Percentiles rank a stretch among this genome's conserved stretches.
Conservation (phyloP, 2,797 vertebrate genomes). For the Bufotes viridis region DNA sequence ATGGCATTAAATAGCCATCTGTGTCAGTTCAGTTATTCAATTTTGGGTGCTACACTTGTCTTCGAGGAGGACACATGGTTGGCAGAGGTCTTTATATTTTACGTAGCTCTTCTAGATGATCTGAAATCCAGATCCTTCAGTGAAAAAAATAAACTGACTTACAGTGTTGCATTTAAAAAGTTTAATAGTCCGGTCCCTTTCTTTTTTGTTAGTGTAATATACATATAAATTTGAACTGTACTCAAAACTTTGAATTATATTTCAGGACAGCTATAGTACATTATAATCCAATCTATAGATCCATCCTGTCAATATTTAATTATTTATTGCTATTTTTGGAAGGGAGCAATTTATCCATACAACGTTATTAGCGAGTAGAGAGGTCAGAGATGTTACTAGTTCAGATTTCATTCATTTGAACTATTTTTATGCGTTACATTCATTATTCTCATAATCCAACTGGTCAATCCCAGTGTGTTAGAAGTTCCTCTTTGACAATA, state of each 20-base stretch:
- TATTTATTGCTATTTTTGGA: not conserved
- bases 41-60: constrained; percentile 6
- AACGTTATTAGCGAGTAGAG: not conserved
- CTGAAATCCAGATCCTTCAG: not conserved
- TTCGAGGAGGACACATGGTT: not conserved
- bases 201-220: constrained; percentile 15
- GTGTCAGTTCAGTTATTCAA: not conserved
- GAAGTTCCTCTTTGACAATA: not conserved
- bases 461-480: not conserved
- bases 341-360: not conserved
- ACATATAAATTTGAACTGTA: not conserved
- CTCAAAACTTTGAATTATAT: constrained; percentile 4
- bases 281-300: not conserved
- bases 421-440: not conserved
- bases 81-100: not conserved
- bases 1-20: constrained; percentile 4
- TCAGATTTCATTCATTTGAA: not conserved
- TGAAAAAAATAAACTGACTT: not conserved
- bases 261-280: constrained; percentile 24
- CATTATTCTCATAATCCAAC: not conserved
- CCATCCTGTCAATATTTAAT: not conserved
- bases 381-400: not conserved
- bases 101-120: not conserved
- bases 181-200: not conserved
- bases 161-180: not conserved